Percentiles rank a stretch among this genome's conserved stretches.
Conservation (phyloP, 2,797 vertebrate species). For the Aldrovandia affinis region DNA sequence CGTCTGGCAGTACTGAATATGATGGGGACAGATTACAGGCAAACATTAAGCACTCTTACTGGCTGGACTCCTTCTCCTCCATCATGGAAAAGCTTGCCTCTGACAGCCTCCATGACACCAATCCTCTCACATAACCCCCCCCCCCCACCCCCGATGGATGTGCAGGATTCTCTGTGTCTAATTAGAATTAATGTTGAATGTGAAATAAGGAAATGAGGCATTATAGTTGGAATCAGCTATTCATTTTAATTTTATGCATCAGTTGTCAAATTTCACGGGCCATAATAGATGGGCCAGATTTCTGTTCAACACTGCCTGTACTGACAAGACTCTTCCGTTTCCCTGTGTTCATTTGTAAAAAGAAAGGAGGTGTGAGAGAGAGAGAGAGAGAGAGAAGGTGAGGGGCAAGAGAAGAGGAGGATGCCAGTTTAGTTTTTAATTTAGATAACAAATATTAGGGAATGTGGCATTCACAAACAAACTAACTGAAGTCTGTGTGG, state of each 20-base stretch:
- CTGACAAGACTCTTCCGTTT: constrained; percentile 25
- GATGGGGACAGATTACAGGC: constrained; percentile 27
- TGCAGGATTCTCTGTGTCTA: constrained; percentile 71
- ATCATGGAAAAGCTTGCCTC: constrained; percentile 31
- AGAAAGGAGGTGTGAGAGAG: constrained; percentile 41
- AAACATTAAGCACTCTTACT: constrained; percentile 23
- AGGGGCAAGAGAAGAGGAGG: constrained; percentile 6
- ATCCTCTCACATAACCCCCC: constrained; percentile 59
- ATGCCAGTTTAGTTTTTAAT: constrained; percentile 10
- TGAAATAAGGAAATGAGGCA: constrained; percentile 81
- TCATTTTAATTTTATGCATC: constrained; percentile 79
- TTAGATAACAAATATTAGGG: constrained; percentile 26
- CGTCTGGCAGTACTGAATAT: neutral
- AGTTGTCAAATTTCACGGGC: constrained; percentile 42
- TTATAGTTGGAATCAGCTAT: constrained; percentile 78
- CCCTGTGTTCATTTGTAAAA: neutral
- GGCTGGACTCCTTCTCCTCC: constrained; percentile 27
- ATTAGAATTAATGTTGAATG: constrained; percentile 84
- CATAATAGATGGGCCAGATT: constrained; percentile 36
- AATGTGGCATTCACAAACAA: constrained; percentile 21
- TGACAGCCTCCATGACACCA: constrained; percentile 58
- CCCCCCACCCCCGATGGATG: constrained; percentile 69
- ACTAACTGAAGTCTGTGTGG: neutral
- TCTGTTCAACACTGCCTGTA: constrained; percentile 22
- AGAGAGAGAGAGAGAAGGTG: constrained; percentile 29